Base-by-base conservation (phyloP, 2,113 vertebrate species). In the Gambusia affinis region DNA sequence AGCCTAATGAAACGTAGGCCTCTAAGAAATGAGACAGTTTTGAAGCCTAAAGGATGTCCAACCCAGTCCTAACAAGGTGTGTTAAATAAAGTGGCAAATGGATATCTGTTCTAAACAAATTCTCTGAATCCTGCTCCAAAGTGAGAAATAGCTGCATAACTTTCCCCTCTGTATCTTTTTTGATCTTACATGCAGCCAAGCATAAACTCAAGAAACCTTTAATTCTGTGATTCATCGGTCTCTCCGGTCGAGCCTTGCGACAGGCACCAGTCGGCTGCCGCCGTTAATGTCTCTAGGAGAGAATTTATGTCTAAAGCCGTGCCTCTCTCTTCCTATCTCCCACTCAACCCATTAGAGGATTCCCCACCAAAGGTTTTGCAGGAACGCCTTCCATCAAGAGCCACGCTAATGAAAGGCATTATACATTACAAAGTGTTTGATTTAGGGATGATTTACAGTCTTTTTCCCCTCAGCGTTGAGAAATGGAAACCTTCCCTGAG, bases 371-470 rank as follows among this genome's bases (percentile, higher is more conserved):
- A 85, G 85, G 77, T 76, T 86, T 88, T 67, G 72, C 60, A 33
- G 80, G 78, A 84, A 81, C 30, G 78, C 81, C 81, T 78, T 73
- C 91, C 84, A 89, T 93, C 88, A 88, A 57, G 78, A 90, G 91
- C 78, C 76, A 27, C 79, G 29, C 86, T 92, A 92, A 93, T 93
- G 92, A 93, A 92, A 92, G 90, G 90, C 90, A 88, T 92, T 91
- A 91, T 91, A 89, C 89, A 90, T 93, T 92, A 91, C 91, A 91
- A 89, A 91, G 91, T 90, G 92, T 90, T 92, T 92, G 92, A 93
- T 92, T 91, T 91, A 90, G 91, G 88, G 84, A 82, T 91, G 91
- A 92, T 92, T 90, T 93, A 85, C 88, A 68, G 84, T 85, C 82
- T 68, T 82, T 75, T 89, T 75, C 88, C 64, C 69, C 76, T 73